Base-by-base conservation (phyloP, 2,888 invertebrate species). In the Hoplodrina ambigua region DNA sequence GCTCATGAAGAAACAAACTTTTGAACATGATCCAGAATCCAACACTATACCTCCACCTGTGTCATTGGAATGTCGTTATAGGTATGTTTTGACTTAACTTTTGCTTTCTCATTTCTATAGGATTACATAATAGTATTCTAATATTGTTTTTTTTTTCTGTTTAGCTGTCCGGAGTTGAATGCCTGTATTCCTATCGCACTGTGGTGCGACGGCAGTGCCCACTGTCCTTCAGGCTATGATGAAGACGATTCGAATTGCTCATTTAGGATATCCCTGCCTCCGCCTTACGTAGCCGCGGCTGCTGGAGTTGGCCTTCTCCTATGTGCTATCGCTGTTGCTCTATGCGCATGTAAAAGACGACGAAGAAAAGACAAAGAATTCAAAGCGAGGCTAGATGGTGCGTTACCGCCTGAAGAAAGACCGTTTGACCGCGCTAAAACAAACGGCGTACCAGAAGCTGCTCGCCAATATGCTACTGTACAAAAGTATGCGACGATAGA, bases 181-280 rank as follows among this genome's bases (percentile, higher is more conserved):
- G 98, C 98, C 0, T 98, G 98, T 90, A 98, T 98, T 85, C 97
- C 97, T 76, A 96, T 97, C 1, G 96, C 97, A 2, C 90, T 98
- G 6, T 98, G 98, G 98, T 98, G 98, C 90, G 98, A 98, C 88
- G 98, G 98, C 0, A 96, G 97, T 54, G 94, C 96, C 2, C 98
- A 98, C 87, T 98, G 98, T 88, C 98, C 98, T 17, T 97, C 98
- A 6, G 98, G 98, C 2, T 98, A 97, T 90, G 98, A 98, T 89
- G 98, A 98, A 93, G 97, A 97, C 80, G 97, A 98, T 85, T 96
- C 97, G 1, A 98, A 98, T 87, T 98, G 98, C 89, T 97, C 97
- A 33, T 97, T 97, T 80, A 97, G 97, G 70, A 96, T 97, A 85
- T 97, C 97, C 19, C 94, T 97, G 59, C 97, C 97, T 6, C 94